Base-by-base conservation (phyloP, 2,888 invertebrate genomes). In the Spodoptera littoralis region DNA sequence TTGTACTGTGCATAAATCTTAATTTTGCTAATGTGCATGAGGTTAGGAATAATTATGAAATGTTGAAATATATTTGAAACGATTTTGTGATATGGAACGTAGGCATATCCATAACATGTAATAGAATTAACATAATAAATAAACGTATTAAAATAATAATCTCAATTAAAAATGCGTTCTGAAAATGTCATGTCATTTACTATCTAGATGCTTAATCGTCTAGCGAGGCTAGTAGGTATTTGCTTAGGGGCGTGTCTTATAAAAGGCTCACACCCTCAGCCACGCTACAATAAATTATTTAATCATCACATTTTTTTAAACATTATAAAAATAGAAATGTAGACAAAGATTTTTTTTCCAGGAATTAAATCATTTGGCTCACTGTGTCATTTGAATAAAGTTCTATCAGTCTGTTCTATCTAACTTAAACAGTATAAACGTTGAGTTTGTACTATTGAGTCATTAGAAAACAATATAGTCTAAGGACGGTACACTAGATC, bases 391-490 rank as follows among this genome's bases (percentile, higher is more conserved):
- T 56, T 60, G 53, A 11, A 22, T 27, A 22, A 48, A 49, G n/a
- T 60, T 9, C 6, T 47, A 52, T 50, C 44, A 47, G 5, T 36
- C 36, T 0, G 36, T 8, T 36, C 36, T 36, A 9, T 36, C 1
- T 44, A 51, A 63, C n/a, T n/a, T 13, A 45, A 22, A 62, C 62
- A 48, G 36, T 55, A 60, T 68, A 68, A 70, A 68, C 50, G 64
- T 49, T 48, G 42, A 64, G 46, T 63, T 65, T 72, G 59, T 64
- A 72, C 60, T 87, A 91, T 92, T 91, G 89, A 92, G 91, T 90
- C 91, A 92, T 92, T 93, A 92, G 89, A 91, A 91, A 91, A 91
- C 92, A 92, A 91, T 90, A 92, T 88, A 86, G 88, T 84, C 77
- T 79, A 81, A 78, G 82, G 36, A 36, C 36, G 36, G 36, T 36